phyloP scores from a whole-genome alignment of 1,140 invertebrate species.

The Lasioglossum albipes region DNA sequence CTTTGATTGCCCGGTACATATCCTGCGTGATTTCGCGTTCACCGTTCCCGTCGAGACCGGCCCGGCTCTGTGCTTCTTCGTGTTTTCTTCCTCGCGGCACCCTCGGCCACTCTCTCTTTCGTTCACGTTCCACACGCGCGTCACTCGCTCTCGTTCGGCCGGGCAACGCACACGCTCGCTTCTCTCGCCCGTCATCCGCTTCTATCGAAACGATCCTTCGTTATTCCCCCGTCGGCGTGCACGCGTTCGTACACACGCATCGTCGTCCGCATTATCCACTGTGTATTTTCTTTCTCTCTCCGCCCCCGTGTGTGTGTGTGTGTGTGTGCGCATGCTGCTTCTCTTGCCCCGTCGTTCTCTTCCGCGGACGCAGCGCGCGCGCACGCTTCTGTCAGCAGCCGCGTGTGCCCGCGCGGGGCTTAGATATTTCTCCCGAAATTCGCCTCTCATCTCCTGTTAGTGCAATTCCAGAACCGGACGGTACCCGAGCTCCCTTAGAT shows the following conservation, averaged over 20 bases:
- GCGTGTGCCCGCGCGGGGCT: not conserved
- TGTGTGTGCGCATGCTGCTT: slow-evolving; percentile 5
- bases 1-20: too few species aligned
- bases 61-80: not conserved
- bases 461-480: not conserved
- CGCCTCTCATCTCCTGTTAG: not conserved
- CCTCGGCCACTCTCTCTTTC: slow-evolving; percentile 60
- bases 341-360: too few species aligned
- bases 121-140: slow-evolving; percentile 48
- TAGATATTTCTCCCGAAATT: not conserved
- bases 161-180: slow-evolving; percentile 30
- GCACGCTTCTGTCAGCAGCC: slow-evolving; percentile 4
- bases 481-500: slow-evolving; percentile 8
- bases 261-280: not conserved
- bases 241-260: not conserved
- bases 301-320: not conserved
- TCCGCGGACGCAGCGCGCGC: too few species aligned
- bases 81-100: slow-evolving; percentile 36
- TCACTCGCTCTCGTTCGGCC: slow-evolving; percentile 42
- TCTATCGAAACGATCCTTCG: slow-evolving; percentile 20
- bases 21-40: not conserved
- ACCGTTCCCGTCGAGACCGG: not conserved
- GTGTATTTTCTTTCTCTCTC: slow-evolving; percentile 32
- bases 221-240: not conserved
- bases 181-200: slow-evolving; percentile 44